Evolutionary conservation across 2,888 invertebrate species (phyloP), one percentile per base, ranked within the genome.

Genomic region (Ormyrus rosae): DNA sequence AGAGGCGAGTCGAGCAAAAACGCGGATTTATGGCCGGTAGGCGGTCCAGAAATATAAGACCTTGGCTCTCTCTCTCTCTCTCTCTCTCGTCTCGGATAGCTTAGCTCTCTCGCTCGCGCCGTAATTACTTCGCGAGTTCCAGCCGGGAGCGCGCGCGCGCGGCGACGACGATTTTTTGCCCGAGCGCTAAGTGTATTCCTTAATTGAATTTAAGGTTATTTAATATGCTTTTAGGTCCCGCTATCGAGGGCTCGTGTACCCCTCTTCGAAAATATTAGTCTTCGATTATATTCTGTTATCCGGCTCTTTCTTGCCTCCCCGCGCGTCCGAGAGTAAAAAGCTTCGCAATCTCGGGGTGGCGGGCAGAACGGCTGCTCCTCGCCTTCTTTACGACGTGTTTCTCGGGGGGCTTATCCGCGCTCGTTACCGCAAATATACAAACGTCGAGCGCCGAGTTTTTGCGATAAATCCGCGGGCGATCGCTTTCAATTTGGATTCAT

Each of bases 161-260:
- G 83, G 82, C 84, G 79, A 82, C 76, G 83, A 84, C 83, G 84
- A 87, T 86, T 89, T 88, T 88, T 87, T 86, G 83, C 83, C 81
- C 81, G 83, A 80, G 82, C 78, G 85, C 86, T 84, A 86, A 88
- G 86, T 87, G 87, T 86, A 84, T 86, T 85, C 85, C 85, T 88
- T 90, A 89, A 90, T 90, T 89, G 87, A 90, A 90, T 90, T 88
- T 88, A 87, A 88, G 85, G 85, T 88, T 87, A 87, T 88, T 89
- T 88, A 89, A 88, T 88, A 86, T 84, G 86, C 87, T 87, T 88
- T 89, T 86, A 86, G 84, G 83, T 73, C 78, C 50, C 55, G 80
- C 73, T 83, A 83, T 84, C 83, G 77, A 64, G 77, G 61, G 55
- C 48, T 34, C 10, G 6, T 4, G 45, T 6, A n/a, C 0, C 55